Conservation (phyloP, 2,888 invertebrate species). For the Ochropacha duplaris region DNA sequence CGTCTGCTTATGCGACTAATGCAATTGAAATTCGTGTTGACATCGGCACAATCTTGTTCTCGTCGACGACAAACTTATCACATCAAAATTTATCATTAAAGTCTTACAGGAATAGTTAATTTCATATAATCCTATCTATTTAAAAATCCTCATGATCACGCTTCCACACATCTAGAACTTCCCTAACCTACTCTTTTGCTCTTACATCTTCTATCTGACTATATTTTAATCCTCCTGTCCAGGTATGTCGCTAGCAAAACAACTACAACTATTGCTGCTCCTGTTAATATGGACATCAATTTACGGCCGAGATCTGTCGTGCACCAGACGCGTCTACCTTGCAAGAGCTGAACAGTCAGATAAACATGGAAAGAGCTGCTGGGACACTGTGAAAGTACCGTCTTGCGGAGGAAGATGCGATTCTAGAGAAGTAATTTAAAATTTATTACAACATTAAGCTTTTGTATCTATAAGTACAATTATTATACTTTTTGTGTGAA, state of each 20-base stretch:
- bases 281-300: slow-evolving; percentile 19
- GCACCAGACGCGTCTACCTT: slow-evolving; percentile 86
- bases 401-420: slow-evolving; percentile 93
- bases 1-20: neutral
- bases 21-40: neutral
- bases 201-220: neutral
- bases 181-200: neutral
- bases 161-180: no score
- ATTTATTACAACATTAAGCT: no score
- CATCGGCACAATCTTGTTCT: neutral
- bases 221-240: neutral
- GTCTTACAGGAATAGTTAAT: no score
- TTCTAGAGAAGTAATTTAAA: slow-evolving; percentile 87
- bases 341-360: slow-evolving; percentile 86
- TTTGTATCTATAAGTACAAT: no score
- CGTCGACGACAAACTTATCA: neutral
- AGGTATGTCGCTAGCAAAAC: slow-evolving; percentile 15
- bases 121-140: no score
- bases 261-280: slow-evolving; percentile 3
- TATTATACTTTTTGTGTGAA: no score
- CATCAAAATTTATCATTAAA: no score
- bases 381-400: slow-evolving; percentile 88
- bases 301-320: slow-evolving; percentile 45
- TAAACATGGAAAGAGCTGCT: slow-evolving; percentile 86
- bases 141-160: neutral